A percentile compares a stretch with the other conserved stretches of the same genome.
These are phyloP conservation scores for Semotilus atromaculatus DNA, from an alignment of 2,797 vertebrate species.

Conservation along the genomic window DNA sequence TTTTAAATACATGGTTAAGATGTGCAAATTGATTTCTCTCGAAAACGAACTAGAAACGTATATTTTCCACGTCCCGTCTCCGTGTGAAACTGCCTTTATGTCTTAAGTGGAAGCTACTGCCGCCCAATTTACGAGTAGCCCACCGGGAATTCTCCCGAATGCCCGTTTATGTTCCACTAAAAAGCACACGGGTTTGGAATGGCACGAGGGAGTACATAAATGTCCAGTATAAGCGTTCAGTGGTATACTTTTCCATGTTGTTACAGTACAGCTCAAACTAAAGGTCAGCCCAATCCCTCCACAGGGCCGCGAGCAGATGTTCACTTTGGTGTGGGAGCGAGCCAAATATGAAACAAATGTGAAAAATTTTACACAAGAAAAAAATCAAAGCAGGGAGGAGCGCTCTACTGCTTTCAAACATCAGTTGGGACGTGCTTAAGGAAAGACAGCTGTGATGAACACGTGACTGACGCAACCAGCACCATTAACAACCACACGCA, in stretches of 20 bases:
- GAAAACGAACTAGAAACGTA: neutral
- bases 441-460: constrained; percentile 52
- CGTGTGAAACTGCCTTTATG: neutral
- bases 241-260: constrained; percentile 4
- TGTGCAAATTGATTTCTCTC: neutral
- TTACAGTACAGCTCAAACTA: constrained; percentile 23
- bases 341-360: constrained; percentile 89
- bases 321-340: constrained; percentile 77
- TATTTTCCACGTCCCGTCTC: neutral
- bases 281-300: constrained; percentile 64
- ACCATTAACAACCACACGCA: constrained; percentile 1
- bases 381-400: constrained; percentile 55
- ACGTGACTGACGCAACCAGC: neutral
- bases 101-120: neutral
- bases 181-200: neutral
- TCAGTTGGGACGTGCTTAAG: constrained; percentile 21
- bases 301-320: constrained; percentile 80
- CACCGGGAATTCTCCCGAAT: neutral
- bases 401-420: constrained; percentile 61
- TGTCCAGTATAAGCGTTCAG: neutral
- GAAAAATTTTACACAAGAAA: constrained; percentile 78
- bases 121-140: neutral
- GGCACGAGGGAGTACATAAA: neutral
- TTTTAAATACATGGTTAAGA: neutral
- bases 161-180: neutral